These are phyloP conservation scores for Oceanites oceanicus DNA, from an alignment of 2,113 vertebrate species.

Conservation along the genomic window DNA sequence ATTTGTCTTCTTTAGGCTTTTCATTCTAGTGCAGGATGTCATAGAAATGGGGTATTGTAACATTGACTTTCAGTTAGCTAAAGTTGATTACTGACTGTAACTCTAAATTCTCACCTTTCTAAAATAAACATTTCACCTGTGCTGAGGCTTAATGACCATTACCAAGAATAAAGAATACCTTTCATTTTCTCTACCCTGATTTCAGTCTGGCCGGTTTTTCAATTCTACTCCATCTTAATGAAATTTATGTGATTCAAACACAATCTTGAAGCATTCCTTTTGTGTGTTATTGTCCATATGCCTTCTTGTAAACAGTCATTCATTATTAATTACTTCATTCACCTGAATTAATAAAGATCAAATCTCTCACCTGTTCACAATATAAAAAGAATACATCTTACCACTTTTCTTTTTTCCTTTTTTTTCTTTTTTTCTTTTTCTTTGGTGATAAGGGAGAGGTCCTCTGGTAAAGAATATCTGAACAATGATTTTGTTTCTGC, in stretches of 20 bases:
- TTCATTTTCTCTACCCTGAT: background rate
- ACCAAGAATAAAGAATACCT: background rate
- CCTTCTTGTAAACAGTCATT: background rate
- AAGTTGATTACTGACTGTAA: background rate
- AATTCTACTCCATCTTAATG: background rate
- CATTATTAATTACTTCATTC: background rate
- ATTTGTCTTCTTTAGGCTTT: background rate
- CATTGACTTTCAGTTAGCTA: background rate
- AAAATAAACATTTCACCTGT: background rate
- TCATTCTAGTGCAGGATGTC: background rate
- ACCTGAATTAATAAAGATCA: background rate
- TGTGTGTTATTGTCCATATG: background rate
- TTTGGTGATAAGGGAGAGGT: background rate
- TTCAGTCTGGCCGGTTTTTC: background rate
- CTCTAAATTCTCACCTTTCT: background rate
- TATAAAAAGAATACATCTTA: background rate
- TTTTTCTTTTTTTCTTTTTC: fast-evolving
- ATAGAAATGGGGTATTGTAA: background rate
- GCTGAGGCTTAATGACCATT: background rate
- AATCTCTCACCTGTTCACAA: background rate
- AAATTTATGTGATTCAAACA: background rate
- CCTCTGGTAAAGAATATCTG: background rate
- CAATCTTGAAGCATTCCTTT: background rate
- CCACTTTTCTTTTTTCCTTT: fast-evolving
- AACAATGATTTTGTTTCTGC: background rate